Conservation (phyloP, 64 coral and sea anemone genomes). For the Pocillopora verrucosa region DNA sequence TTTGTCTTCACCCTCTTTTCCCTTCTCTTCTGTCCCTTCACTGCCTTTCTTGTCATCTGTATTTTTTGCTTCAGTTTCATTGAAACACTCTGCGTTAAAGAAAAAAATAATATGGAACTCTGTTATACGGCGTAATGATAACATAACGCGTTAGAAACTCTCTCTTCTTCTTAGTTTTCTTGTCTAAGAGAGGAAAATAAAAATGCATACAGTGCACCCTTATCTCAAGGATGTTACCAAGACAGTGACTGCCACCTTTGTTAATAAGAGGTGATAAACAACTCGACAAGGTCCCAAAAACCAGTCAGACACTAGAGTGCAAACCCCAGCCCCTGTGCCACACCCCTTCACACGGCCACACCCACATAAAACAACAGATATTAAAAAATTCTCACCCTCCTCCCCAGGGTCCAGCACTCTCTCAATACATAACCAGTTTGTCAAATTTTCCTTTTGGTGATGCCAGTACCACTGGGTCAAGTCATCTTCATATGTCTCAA, state of each 20-base stretch:
- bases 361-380: background rate
- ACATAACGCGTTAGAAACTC: too few species aligned
- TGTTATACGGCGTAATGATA: too few species aligned
- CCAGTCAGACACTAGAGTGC: too few species aligned
- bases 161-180: too few species aligned
- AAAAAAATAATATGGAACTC: background rate
- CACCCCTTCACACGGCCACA: too few species aligned
- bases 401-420: slow-evolving; percentile 67
- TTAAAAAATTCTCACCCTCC: slow-evolving; percentile 42
- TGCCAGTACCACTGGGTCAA: slow-evolving; percentile 91
- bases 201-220: too few species aligned
- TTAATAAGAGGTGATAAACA: too few species aligned
- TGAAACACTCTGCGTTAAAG: slow-evolving; percentile 39
- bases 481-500: slow-evolving; percentile 91
- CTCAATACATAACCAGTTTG: slow-evolving; percentile 86
- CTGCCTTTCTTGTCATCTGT: slow-evolving; percentile 10
- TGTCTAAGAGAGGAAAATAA: too few species aligned
- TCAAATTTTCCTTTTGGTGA: slow-evolving; percentile 73
- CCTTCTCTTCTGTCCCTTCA: background rate
- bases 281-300: too few species aligned
- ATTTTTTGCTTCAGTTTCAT: slow-evolving; percentile 33
- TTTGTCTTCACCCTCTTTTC: slow-evolving; percentile 6
- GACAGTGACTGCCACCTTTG: too few species aligned
- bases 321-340: too few species aligned
- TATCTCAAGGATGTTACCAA: too few species aligned